Base-by-base conservation (phyloP, 1,140 invertebrate genomes). In the Vanessa atalanta region DNA sequence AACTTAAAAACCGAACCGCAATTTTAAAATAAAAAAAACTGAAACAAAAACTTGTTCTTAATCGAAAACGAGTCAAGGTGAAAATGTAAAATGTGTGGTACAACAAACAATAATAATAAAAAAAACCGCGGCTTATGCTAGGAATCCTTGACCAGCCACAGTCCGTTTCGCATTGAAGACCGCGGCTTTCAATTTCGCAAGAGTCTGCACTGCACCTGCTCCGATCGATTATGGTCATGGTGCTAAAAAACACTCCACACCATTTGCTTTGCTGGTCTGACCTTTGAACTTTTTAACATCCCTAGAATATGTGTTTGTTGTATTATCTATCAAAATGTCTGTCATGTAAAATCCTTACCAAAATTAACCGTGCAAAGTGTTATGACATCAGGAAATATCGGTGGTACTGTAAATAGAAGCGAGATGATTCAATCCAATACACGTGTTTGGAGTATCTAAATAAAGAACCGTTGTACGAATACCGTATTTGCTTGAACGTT, bases 201-300 rank as follows among this genome's bases (percentile, higher is more conserved):
- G 64, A 76, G 77, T 61, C 83, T 76, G 79, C 80, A 82, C 81
- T 82, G 81, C 86, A 82, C 81, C 78, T 78, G 79, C 50, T 70
- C n/a, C 77, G 83, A 87, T 89, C 85, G 88, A 89, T 91, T 88
- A 86, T 89, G 88, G 85, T 83, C 86, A 88, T 86, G 87, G 83
- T 86, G 85, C 84, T 83, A 81, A 76, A 82, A 84, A 80, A 81
- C 80, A 85, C 80, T 85, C 81, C 75, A 76, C 78, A 65, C 73
- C 69, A 76, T 50, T 65, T 63, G 65, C 63, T 63, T 20, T 31
- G 55, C 65, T 61, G 47, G 47, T 37, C 50, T 48, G 68, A 57
- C 72, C 72, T 75, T 66, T 72, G 20, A 65, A 65, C 63, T 64
- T 60, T 20, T 47, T 65, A 16, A 65, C 63, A 48, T 47, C 11